Evolutionary conservation across 2,797 vertebrate species (phyloP).

Genomic region (Aythya fuligula): DNA sequence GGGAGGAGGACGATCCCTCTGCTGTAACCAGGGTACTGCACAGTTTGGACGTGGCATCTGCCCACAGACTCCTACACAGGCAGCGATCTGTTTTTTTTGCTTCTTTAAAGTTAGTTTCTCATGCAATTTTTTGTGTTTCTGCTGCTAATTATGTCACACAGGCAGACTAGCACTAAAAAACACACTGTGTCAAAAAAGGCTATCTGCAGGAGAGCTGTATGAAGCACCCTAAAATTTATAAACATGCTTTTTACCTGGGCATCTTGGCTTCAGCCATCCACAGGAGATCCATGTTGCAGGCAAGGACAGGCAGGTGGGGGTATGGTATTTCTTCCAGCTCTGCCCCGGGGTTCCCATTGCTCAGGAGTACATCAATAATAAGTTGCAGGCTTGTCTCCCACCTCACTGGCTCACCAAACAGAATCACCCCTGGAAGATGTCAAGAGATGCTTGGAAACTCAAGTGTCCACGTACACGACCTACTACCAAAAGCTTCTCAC

Average conservation of each 20-base stretch:
- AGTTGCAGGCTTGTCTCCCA: slow-evolving; percentile 98
- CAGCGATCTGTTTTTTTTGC: neutral
- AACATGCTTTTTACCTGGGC: slow-evolving; percentile 83
- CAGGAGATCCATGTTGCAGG: slow-evolving; percentile 97
- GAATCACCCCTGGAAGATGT: slow-evolving; percentile 85
- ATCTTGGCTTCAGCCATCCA: slow-evolving; percentile 98
- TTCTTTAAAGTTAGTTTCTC: neutral
- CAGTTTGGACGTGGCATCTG: neutral
- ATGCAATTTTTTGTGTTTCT: neutral
- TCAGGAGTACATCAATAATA: slow-evolving; percentile 90
- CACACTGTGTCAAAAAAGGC: neutral
- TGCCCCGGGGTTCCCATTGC: slow-evolving; percentile 85
- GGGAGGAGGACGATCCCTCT: neutral
- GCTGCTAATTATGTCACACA: neutral
- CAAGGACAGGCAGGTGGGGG: slow-evolving; percentile 93
- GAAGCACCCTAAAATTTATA: neutral
- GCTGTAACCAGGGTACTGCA: neutral
- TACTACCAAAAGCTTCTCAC: neutral
- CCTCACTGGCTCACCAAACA: slow-evolving; percentile 95
- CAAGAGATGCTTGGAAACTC: neutral
- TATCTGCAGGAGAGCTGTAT: neutral
- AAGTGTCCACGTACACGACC: neutral
- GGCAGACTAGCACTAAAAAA: neutral
- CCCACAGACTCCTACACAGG: neutral
- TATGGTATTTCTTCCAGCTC: slow-evolving; percentile 77